Percentiles rank a stretch among this genome's conserved stretches.
These are phyloP conservation scores for Drosophila percnosoma DNA, from an alignment of 2,888 invertebrate genomes.

Conservation along the genomic window DNA sequence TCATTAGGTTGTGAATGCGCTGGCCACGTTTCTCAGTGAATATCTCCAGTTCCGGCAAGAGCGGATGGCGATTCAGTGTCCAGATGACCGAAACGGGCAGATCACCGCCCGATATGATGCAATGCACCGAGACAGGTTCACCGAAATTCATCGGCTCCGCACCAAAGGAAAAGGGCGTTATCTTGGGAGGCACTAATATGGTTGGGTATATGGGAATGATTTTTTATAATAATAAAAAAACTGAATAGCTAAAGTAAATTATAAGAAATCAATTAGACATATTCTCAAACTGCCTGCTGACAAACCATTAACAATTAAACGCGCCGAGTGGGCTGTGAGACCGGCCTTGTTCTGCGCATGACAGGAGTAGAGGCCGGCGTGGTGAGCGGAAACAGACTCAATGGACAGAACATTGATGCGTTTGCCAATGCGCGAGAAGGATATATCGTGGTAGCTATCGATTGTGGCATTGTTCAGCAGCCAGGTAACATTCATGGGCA, in stretches of 20 bases:
- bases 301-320: constrained; percentile 87
- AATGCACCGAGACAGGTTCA: constrained; percentile 87
- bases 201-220: neutral
- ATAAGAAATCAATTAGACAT: constrained; percentile 2
- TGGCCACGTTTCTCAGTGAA: constrained; percentile 85
- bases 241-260: constrained; percentile 14
- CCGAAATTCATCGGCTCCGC: constrained; percentile 90
- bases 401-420: constrained; percentile 88
- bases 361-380: constrained; percentile 90
- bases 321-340: constrained; percentile 86
- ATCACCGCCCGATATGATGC: constrained; percentile 91
- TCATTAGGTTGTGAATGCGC: constrained; percentile 87
- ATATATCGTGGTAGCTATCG: constrained; percentile 85
- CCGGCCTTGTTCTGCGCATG: constrained; percentile 89
- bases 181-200: constrained; percentile 84
- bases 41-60: constrained; percentile 82
- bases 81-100: constrained; percentile 91
- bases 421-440: constrained; percentile 87
- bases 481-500: constrained; percentile 88
- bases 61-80: constrained; percentile 87
- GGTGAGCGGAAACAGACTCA: constrained; percentile 86
- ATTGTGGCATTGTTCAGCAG: constrained; percentile 85
- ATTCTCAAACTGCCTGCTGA: constrained; percentile 8
- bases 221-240: constrained; percentile 3
- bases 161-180: constrained; percentile 91